Base-by-base conservation (phyloP, 1,140 invertebrate species). In the Micrasema minimum region DNA sequence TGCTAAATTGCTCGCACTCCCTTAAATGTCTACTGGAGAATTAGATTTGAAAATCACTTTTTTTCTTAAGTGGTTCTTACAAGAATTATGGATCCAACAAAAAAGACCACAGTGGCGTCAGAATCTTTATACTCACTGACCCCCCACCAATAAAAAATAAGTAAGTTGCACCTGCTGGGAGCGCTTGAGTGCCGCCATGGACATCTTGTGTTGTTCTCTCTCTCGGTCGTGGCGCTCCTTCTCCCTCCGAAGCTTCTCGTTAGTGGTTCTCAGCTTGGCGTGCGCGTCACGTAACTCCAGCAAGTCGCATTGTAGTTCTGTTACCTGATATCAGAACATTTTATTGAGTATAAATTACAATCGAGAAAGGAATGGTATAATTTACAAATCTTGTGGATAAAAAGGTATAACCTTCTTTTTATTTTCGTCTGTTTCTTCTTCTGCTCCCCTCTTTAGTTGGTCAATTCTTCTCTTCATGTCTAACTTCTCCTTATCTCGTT, bases 341-440 rank as follows among this genome's bases (percentile, higher is more conserved):
- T 31, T 31, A 31, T 4, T 31, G 7, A 31, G 26, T 31, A 31
- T 4, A 2, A 31, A 4, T 31, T 31, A 4, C 2, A 31, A 31
- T 31, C 26, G 2, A 31, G 26, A 4, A 2, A 31, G 3, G 7
- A 31, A 31, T 31, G n/a, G n/a, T n/a, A n/a, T n/a, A n/a, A n/a
- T n/a, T n/a, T n/a, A n/a, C n/a, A n/a, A n/a, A n/a, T n/a, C n/a
- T n/a, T n/a, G n/a, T n/a, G n/a, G n/a, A n/a, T n/a, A n/a, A n/a
- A 31, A 50, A 50, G 11, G 16, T 84, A n/a, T n/a, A 72, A 94
- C 87, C 85, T 96, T 96, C 77, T 91, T 91, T 77, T 91, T 93
- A 53, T 90, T 93, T 79, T 96, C 94, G 53, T 94, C 91, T 76
- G 94, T 93, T 78, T 97, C 95, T 82, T 96, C 93, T 77, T 96